Conservation (phyloP, 1,140 invertebrate species). For the Drosophila miranda region DNA sequence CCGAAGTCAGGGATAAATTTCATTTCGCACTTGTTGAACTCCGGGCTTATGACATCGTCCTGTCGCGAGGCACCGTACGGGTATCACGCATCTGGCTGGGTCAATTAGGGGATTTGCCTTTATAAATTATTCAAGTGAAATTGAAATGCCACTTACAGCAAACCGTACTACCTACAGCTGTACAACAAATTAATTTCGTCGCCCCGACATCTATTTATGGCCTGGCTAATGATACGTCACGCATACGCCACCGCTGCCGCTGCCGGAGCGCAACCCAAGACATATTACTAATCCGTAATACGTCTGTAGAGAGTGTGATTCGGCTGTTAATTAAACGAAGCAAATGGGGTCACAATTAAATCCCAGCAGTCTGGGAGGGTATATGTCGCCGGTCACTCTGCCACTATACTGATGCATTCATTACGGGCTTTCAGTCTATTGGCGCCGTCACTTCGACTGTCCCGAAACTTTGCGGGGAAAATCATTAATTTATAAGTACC, state of each 20-base stretch:
- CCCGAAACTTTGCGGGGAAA: slow-evolving; percentile 42
- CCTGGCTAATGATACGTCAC: slow-evolving; percentile 54
- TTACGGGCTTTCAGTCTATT: not conserved
- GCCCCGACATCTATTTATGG: slow-evolving; percentile 30
- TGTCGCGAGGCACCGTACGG: not conserved
- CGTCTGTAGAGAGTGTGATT: slow-evolving; percentile 17
- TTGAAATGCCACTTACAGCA: slow-evolving; percentile 55
- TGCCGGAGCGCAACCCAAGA: slow-evolving; percentile 1
- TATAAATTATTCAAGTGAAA: slow-evolving; percentile 61
- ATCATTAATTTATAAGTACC: slow-evolving; percentile 69
- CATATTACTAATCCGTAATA: slow-evolving; percentile 48
- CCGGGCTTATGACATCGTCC: slow-evolving; percentile 29
- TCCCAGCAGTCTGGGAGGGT: slow-evolving; percentile 19
- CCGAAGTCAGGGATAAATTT: slow-evolving; percentile 55
- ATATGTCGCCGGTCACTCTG: slow-evolving; percentile 26
- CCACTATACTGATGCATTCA: too few species aligned
- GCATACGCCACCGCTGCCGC: slow-evolving; percentile 32
- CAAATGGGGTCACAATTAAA: slow-evolving; percentile 44
- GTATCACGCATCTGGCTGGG: slow-evolving; percentile 40
- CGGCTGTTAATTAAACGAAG: slow-evolving; percentile 51
- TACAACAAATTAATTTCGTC: slow-evolving; percentile 57
- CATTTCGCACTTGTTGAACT: slow-evolving; percentile 73
- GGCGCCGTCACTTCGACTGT: slow-evolving; percentile 4
- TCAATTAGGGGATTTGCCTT: slow-evolving; percentile 51
- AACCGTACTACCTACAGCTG: not conserved